Evolutionary conservation across 92 coral and sea anemone genomes (phyloP), one percentile per base, ranked within the genome.

Genomic region (Parazoanthus darwini): DNA sequence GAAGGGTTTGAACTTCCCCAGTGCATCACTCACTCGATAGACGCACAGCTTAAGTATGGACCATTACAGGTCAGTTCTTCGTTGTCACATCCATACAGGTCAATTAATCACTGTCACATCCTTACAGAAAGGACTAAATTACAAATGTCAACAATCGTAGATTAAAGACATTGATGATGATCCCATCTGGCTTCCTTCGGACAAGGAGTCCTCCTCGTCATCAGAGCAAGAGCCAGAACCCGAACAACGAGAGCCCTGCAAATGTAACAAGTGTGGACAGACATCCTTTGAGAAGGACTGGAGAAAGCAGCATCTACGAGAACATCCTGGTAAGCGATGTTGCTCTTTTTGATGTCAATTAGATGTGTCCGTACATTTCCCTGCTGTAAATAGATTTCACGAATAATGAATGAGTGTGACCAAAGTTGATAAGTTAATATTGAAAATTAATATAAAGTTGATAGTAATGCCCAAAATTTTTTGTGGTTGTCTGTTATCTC

Each of bases 81-180:
- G 22, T 1, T 63, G 25, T 23, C 16, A 20, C 26, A 23, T 23
- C 70, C 70, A 63, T 63, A 18, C 26, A 20, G 14, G 70, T 63
- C 8, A 63, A 26, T 20, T 63, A 20, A 23, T 63, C 70, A 63
- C 2, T 63, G 70, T 23, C 3, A 63, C 26, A 23, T 23, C 70
- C 25, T 20, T 63, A 18, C 25, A 63, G 1, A 39, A 39, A 14
- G 15, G 14, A 18, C 70, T 63, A 26, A 63, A 0, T 63, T 63
- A 63, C 25, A 18, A 22, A 9, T 54, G 59, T 4, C 8, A 63
- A 3, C 26, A 20, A 2, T 71, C 79, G 0, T 37, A 84, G 87
- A 79, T 84, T 33, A 70, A 42, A 84, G 87, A 84, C 54, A 84
- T 84, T 84, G 87, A 84, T 71, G 48, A 80, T 16, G 85, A 80